phyloP scores from a whole-genome alignment of 2,888 invertebrate species.

The Meandrusa payeni region DNA sequence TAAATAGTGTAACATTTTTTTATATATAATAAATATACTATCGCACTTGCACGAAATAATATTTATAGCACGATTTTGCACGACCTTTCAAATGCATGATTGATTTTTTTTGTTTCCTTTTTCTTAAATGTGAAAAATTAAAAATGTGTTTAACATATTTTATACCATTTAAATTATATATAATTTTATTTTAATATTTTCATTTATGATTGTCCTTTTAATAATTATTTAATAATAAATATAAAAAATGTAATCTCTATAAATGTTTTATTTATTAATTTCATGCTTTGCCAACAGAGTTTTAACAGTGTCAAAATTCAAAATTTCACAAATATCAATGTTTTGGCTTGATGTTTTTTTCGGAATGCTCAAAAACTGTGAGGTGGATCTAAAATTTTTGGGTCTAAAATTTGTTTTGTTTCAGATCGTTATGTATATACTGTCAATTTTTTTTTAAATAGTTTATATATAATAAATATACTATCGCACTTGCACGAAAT shows the following conservation, averaged over 20 bases:
- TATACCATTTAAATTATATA: too few relatives aligned
- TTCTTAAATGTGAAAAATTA: too few relatives aligned
- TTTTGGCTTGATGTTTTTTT: slow-evolving; percentile 60
- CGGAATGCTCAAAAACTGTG: slow-evolving; percentile 73
- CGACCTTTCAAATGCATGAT: slow-evolving; percentile 27
- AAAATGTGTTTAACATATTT: too few relatives aligned
- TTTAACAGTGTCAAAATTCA: slow-evolving; percentile 69
- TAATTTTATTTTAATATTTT: not conserved
- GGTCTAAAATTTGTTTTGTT: slow-evolving; percentile 10
- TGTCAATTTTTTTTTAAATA: slow-evolving; percentile 1
- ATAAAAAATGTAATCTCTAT: slow-evolving; percentile 10
- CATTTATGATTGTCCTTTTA: slow-evolving; percentile 11
- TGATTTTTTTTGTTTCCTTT: too few relatives aligned
- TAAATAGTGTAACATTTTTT: slow-evolving; percentile 9
- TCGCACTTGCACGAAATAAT: slow-evolving; percentile 27
- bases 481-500: slow-evolving; percentile 27
- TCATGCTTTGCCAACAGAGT: slow-evolving; percentile 61
- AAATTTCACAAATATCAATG: slow-evolving; percentile 49
- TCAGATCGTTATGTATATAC: slow-evolving; percentile 19
- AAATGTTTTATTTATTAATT: slow-evolving; percentile 19
- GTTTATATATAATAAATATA: slow-evolving; percentile 18
- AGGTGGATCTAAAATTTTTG: slow-evolving; percentile 55
- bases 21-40: slow-evolving; percentile 16
- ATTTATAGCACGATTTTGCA: slow-evolving; percentile 32
- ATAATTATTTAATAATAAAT: slow-evolving; percentile 7